Conservation (phyloP, 2,113 vertebrate species). For the Nothocercus nigrocapillus region DNA sequence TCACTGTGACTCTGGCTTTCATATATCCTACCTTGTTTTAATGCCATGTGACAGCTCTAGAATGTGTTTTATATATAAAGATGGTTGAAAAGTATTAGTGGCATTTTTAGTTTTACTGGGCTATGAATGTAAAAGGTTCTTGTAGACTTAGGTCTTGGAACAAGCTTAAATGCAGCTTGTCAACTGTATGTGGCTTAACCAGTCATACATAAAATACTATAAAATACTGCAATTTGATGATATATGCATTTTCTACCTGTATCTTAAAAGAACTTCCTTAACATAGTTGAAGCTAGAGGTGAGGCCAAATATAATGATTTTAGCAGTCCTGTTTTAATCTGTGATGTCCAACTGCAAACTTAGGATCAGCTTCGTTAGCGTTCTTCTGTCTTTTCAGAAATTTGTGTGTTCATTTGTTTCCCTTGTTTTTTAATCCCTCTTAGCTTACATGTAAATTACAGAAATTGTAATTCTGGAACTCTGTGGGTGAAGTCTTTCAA, state of each 20-base stretch:
- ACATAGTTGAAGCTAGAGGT: not conserved
- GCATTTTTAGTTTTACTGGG: not conserved
- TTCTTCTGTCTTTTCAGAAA: not conserved
- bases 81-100: not conserved
- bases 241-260: not conserved
- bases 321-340: not conserved
- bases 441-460: not conserved
- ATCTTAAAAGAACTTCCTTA: not conserved
- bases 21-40: not conserved
- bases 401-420: not conserved
- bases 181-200: not conserved
- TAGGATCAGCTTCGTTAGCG: rapidly evolving
- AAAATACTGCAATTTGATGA: not conserved
- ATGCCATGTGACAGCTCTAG: not conserved
- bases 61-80: not conserved
- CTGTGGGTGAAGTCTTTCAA: not conserved
- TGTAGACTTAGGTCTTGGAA: not conserved
- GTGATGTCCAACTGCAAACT: not conserved
- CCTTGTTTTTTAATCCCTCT: not conserved
- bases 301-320: not conserved
- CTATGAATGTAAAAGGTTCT: not conserved
- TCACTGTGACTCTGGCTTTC: not conserved
- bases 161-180: not conserved
- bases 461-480: not conserved
- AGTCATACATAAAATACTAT: not conserved